Conservation (phyloP, 2,113 vertebrate genomes). For the Odontesthes bonariensis region DNA sequence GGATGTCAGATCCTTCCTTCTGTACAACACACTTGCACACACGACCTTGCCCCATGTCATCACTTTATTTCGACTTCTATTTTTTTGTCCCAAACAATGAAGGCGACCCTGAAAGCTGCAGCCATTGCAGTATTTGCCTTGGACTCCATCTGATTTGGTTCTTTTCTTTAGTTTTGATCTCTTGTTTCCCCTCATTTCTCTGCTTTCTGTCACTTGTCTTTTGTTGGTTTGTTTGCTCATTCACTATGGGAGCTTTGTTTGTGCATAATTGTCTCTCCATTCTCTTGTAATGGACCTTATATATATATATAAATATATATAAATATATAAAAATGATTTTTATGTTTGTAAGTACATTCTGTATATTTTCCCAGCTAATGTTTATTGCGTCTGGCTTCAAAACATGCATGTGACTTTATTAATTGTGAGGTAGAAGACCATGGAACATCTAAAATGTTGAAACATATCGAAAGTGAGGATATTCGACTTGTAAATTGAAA, state of each 20-base stretch:
- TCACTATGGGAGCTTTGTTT: conserved; percentile 73
- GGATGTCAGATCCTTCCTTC: conserved; percentile 78
- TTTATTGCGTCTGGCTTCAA: conserved; percentile 87
- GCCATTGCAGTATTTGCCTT: conserved; percentile 41
- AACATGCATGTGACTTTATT: conserved; percentile 85
- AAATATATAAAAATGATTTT: conserved; percentile 87
- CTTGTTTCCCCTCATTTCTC: conserved; percentile 51
- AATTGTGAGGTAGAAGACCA: conserved; percentile 71
- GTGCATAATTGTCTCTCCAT: conserved; percentile 84
- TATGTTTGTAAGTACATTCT: conserved; percentile 97
- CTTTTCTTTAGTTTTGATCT: conserved; percentile 46
- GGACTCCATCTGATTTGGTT: conserved; percentile 72
- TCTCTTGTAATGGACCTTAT: conserved; percentile 90
- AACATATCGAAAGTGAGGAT: conserved; percentile 50
- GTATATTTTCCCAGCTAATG: conserved; percentile 87
- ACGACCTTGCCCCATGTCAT: not conserved
- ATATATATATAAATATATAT: conserved; percentile 87
- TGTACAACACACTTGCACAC: conserved; percentile 20
- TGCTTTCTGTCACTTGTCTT: conserved; percentile 48
- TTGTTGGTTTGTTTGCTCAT: conserved; percentile 58
- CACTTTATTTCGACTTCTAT: not conserved
- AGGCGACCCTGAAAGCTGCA: conserved; percentile 65
- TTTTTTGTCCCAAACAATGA: conserved; percentile 57
- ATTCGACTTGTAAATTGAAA: conserved; percentile 71
- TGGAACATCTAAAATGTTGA: conserved; percentile 51